phyloP scores from a whole-genome alignment of 2,797 vertebrate species.

The Melanotaenia maccullochi region DNA sequence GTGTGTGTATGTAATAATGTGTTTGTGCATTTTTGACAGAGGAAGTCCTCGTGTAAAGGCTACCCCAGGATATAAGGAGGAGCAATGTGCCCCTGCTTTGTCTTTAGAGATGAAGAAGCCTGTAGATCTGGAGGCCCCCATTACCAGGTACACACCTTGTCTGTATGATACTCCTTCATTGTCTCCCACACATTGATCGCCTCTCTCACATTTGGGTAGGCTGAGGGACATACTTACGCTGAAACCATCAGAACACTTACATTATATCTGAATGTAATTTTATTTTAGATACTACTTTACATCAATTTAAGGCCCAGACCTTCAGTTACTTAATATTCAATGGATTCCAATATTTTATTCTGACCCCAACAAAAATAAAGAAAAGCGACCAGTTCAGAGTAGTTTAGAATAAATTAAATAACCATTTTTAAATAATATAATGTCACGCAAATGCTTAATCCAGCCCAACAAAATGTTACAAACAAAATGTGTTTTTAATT shows the following conservation, averaged over 20 bases:
- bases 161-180: background rate
- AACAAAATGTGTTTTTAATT: background rate
- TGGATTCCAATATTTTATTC: too few species aligned
- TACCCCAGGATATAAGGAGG: conserved; percentile 93
- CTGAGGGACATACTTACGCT: conserved; percentile 1
- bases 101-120: conserved; percentile 95
- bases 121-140: conserved; percentile 93
- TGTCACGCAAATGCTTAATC: background rate
- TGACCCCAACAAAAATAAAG: too few species aligned
- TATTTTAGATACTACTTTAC: too few species aligned
- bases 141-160: conserved; percentile 87
- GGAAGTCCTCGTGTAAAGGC: conserved; percentile 92
- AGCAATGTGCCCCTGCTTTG: conserved; percentile 94
- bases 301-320: too few species aligned
- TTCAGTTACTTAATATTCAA: too few species aligned
- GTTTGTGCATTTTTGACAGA: conserved; percentile 78
- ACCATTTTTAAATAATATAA: background rate
- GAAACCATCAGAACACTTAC: conserved; percentile 2
- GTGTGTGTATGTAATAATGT: conserved; percentile 10
- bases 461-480: background rate
- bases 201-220: background rate
- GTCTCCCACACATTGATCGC: background rate
- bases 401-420: too few species aligned
- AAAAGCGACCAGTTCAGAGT: too few species aligned
- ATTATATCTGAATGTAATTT: background rate